phyloP scores from a whole-genome alignment of 2,888 invertebrate genomes.

The Synergus gifuensis region DNA sequence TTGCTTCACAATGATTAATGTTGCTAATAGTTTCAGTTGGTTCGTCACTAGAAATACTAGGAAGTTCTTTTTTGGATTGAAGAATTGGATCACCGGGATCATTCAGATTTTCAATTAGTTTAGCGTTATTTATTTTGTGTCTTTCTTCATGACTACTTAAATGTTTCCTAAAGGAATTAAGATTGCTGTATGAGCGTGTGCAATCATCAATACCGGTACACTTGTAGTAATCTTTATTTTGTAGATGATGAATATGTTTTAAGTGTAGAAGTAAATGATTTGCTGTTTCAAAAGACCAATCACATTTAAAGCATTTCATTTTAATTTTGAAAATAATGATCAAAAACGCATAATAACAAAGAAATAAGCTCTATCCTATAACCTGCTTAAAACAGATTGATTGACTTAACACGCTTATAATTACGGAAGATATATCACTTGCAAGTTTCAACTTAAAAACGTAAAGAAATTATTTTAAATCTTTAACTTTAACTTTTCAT shows the following conservation, averaged over 20 bases:
- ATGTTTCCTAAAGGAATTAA: background rate
- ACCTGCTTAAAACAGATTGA: too few relatives aligned
- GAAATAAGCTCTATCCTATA: background rate
- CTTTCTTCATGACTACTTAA: background rate
- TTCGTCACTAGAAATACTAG: background rate
- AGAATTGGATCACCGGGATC: background rate
- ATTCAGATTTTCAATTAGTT: background rate
- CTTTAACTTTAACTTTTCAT: too few relatives aligned
- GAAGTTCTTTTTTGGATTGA: background rate
- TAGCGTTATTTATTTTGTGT: background rate
- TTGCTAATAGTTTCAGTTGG: background rate
- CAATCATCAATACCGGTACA: background rate
- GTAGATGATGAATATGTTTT: background rate
- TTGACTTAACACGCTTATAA: too few relatives aligned
- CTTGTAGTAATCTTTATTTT: background rate
- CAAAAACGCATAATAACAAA: background rate
- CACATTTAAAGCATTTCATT: conserved; percentile 5
- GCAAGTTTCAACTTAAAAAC: too few relatives aligned
- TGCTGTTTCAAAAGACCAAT: background rate
- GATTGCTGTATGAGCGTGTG: conserved; percentile 5
- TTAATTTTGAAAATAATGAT: background rate
- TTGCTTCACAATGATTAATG: background rate
- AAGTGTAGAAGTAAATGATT: background rate
- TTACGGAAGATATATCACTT: too few relatives aligned
- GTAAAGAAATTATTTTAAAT: too few relatives aligned